phyloP scores from a whole-genome alignment of 2,797 vertebrate genomes.

The Lithobates sylvaticus region DNA sequence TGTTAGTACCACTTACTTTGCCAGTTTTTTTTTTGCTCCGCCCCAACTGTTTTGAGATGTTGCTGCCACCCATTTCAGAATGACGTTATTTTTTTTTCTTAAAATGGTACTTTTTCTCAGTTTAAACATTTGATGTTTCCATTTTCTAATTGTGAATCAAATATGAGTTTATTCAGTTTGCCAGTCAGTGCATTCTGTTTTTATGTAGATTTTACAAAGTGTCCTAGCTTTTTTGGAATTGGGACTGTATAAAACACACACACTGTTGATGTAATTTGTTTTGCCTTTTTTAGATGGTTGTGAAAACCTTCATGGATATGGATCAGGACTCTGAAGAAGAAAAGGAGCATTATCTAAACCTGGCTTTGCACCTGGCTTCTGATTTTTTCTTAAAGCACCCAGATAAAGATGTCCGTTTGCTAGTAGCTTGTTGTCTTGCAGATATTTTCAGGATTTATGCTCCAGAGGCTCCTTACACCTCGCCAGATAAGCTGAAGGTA shows the following conservation, averaged over 20 bases:
- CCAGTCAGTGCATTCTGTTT: no score
- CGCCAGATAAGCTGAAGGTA: conserved; percentile 97
- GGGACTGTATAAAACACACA: no score
- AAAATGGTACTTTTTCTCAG: no score
- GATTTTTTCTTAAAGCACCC: conserved; percentile 98
- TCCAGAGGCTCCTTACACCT: conserved; percentile 96
- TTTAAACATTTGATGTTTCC: no score
- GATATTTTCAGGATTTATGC: conserved; percentile 99
- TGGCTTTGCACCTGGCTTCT: conserved; percentile 96
- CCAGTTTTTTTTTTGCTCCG: no score
- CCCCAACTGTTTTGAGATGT: no score
- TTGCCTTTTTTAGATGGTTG: conserved; percentile 87
- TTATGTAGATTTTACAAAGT: no score
- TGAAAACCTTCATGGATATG: conserved; percentile 99
- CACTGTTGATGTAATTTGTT: neutral
- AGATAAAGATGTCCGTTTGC: conserved; percentile 95
- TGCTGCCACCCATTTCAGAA: no score
- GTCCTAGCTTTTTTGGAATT: neutral
- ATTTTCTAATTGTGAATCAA: no score
- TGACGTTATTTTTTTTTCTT: no score
- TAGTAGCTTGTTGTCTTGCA: conserved; percentile 96
- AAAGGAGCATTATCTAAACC: conserved; percentile 95
- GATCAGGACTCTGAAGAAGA: conserved; percentile 99
- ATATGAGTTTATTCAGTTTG: no score
- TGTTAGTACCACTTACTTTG: no score